These are phyloP conservation scores for Gobius niger DNA, from an alignment of 2,113 vertebrate genomes.

Conservation along the genomic window DNA sequence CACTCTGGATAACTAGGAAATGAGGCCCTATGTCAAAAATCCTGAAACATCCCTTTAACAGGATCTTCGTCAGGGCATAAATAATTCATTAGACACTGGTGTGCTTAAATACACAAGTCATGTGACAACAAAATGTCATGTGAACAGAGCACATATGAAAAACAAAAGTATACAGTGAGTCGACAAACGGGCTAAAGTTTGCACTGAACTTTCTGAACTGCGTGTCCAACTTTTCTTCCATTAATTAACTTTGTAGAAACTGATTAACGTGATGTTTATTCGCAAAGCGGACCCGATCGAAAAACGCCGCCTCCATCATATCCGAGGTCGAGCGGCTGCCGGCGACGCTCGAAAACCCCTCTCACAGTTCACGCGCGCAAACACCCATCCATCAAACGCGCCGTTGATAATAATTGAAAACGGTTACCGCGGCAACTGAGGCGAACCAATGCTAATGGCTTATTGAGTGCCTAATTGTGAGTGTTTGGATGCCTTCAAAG, in stretches of 20 bases:
- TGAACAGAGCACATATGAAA: too few species aligned
- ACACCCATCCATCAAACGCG: slow-evolving; percentile 33
- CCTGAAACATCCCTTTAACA: too few species aligned
- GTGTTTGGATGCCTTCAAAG: not conserved
- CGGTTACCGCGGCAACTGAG: slow-evolving; percentile 35
- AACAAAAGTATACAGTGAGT: too few species aligned
- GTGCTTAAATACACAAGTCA: too few species aligned
- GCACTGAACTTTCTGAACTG: too few species aligned
- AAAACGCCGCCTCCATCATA: not conserved
- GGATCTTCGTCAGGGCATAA: too few species aligned
- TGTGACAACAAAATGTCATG: too few species aligned
- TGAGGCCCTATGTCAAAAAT: too few species aligned
- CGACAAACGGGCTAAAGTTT: too few species aligned
- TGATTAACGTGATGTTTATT: not conserved
- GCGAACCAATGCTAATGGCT: slow-evolving; percentile 38
- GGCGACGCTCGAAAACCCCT: slow-evolving; percentile 7
- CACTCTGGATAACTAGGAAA: too few species aligned
- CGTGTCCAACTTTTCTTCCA: not conserved
- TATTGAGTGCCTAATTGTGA: slow-evolving; percentile 34
- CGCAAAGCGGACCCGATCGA: not conserved
- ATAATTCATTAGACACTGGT: too few species aligned
- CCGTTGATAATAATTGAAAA: slow-evolving; percentile 39
- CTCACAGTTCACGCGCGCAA: slow-evolving; percentile 9
- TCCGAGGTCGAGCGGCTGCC: not conserved
- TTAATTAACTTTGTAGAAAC: not conserved